These are phyloP conservation scores for Chaenogobius annularis DNA, from an alignment of 2,113 vertebrate genomes.

Conservation along the genomic window DNA sequence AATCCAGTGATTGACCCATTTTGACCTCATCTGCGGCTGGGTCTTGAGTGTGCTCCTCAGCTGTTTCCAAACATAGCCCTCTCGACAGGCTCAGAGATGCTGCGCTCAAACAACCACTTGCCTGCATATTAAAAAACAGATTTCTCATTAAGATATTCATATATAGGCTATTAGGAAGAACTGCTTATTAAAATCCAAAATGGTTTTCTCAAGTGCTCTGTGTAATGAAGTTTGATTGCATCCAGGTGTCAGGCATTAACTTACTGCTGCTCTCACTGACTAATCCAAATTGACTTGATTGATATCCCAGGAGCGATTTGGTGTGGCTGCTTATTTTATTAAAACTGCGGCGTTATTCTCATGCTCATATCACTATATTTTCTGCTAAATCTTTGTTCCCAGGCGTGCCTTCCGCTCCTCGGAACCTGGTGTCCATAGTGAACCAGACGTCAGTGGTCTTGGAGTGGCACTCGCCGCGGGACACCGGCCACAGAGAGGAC, in stretches of 20 bases:
- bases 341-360: neutral
- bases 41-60: neutral
- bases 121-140: slow-evolving; percentile 9
- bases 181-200: slow-evolving; percentile 11
- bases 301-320: neutral
- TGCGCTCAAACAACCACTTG: slow-evolving; percentile 8
- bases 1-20: neutral
- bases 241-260: slow-evolving; percentile 22
- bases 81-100: neutral
- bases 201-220: slow-evolving; percentile 1
- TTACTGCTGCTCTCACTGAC: neutral
- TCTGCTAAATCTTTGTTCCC: slow-evolving; percentile 1
- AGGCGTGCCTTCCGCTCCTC: slow-evolving; percentile 93
- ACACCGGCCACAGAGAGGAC: slow-evolving; percentile 88
- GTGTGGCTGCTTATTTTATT: neutral
- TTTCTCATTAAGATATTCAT: slow-evolving; percentile 15
- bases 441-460: slow-evolving; percentile 94
- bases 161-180: slow-evolving; percentile 13
- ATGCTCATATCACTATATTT: neutral
- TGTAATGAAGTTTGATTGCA: slow-evolving; percentile 26
- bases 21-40: neutral
- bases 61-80: neutral
- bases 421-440: slow-evolving; percentile 92
- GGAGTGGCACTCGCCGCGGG: slow-evolving; percentile 92
- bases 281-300: slow-evolving; percentile 17